Conservation (phyloP, 2,888 invertebrate genomes). For the Dicyrtoma fusca region DNA sequence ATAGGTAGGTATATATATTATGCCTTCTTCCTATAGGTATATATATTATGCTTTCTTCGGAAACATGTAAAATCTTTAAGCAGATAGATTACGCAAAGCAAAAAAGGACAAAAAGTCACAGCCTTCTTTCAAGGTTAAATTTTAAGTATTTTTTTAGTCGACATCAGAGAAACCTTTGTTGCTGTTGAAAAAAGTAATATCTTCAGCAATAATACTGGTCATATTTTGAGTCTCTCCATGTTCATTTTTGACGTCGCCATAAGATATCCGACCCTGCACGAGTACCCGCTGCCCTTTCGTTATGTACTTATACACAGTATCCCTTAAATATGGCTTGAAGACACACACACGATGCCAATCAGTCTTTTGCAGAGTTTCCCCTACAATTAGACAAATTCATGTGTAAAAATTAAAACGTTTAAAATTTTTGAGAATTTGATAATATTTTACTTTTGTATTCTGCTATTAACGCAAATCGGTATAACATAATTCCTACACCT, state of each 20-base stretch:
- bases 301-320: slow-evolving; percentile 75
- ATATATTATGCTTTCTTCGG: neutral
- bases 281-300: slow-evolving; percentile 85
- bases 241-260: slow-evolving; percentile 80
- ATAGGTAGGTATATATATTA: too few species aligned
- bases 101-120: neutral
- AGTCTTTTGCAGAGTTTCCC: slow-evolving; percentile 80
- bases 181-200: slow-evolving; percentile 66
- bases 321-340: slow-evolving; percentile 81
- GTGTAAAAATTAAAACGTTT: too few species aligned
- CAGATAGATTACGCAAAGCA: neutral
- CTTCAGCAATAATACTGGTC: slow-evolving; percentile 82
- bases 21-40: too few species aligned
- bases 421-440: too few species aligned
- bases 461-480: too few species aligned
- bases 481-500: too few species aligned
- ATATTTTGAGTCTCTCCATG: slow-evolving; percentile 72
- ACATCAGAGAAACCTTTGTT: neutral
- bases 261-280: slow-evolving; percentile 79
- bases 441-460: too few species aligned
- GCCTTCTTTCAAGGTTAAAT: neutral
- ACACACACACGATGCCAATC: slow-evolving; percentile 91
- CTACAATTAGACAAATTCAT: too few species aligned
- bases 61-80: too few species aligned
- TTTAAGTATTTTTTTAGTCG: too few species aligned